Conservation (phyloP, 2,797 vertebrate genomes). For the Arrhamphus sclerolepis region DNA sequence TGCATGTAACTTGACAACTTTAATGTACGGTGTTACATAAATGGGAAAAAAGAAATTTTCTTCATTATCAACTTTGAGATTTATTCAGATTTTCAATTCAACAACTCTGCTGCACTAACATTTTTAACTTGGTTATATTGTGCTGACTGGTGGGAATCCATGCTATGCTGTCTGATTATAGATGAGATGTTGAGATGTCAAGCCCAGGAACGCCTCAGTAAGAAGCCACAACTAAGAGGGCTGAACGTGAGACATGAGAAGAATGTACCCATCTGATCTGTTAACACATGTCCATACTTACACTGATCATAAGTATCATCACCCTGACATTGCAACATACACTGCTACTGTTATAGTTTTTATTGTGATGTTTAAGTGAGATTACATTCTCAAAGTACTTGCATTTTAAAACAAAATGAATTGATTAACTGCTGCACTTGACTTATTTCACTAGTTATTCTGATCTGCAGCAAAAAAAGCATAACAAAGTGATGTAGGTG, state of each 20-base stretch:
- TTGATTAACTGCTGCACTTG: too few relatives aligned
- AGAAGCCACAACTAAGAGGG: slow-evolving; percentile 2
- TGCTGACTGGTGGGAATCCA: slow-evolving; percentile 33
- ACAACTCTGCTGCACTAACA: not conserved
- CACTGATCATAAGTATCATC: not conserved
- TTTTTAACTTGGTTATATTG: slow-evolving; percentile 18
- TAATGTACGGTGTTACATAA: not conserved
- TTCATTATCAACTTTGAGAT: not conserved
- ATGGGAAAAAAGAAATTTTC: not conserved
- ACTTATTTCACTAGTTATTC: too few relatives aligned
- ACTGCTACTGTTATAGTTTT: not conserved
- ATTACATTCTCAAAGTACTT: not conserved
- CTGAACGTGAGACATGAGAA: slow-evolving; percentile 19
- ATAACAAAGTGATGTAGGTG: too few relatives aligned
- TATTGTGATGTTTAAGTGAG: not conserved
- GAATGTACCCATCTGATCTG: slow-evolving; percentile 9
- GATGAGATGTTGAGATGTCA: slow-evolving; percentile 20
- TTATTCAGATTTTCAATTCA: not conserved
- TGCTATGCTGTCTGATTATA: slow-evolving; percentile 21
- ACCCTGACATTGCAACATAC: not conserved
- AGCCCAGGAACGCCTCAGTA: slow-evolving; percentile 15
- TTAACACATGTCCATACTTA: not conserved
- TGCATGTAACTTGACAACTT: not conserved
- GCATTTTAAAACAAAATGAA: too few relatives aligned
- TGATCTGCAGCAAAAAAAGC: too few relatives aligned